Evolutionary conservation across 2,888 invertebrate species (phyloP).

Genomic region (Himalopsyche anomala): DNA sequence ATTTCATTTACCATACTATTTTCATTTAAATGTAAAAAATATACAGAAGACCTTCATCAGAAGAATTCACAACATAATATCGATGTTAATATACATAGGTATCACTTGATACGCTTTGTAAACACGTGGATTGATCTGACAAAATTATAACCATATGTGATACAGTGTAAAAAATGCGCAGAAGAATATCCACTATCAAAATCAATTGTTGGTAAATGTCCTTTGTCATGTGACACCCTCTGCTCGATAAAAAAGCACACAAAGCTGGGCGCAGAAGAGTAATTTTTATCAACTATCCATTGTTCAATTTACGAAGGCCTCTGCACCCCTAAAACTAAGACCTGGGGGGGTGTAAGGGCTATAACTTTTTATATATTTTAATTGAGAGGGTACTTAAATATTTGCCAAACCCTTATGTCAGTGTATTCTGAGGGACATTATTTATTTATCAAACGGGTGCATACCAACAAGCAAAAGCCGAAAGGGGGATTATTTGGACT

Average conservation of each 20-base stretch:
- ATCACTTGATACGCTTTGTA: constrained; percentile 6
- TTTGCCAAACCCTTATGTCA: constrained; percentile 71
- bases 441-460: constrained; percentile 68
- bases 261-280: constrained; percentile 63
- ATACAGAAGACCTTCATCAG: no score
- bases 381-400: constrained; percentile 71
- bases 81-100: background rate
- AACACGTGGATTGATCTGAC: constrained; percentile 32
- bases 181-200: constrained; percentile 60
- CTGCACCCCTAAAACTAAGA: constrained; percentile 47
- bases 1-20: no score
- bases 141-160: constrained; percentile 63
- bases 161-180: constrained; percentile 52
- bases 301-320: constrained; percentile 61
- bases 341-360: constrained; percentile 45
- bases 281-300: constrained; percentile 66
- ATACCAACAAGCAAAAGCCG: constrained; percentile 63
- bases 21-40: no score
- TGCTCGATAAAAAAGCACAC: constrained; percentile 59
- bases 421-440: constrained; percentile 68
- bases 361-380: constrained; percentile 66
- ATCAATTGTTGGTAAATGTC: constrained; percentile 65
- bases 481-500: constrained; percentile 57
- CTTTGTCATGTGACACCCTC: constrained; percentile 64
- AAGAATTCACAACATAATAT: no score